Evolutionary conservation across 2,797 vertebrate species (phyloP), one percentile per base, ranked within the genome.

Genomic region (Chloroceryle amazona): DNA sequence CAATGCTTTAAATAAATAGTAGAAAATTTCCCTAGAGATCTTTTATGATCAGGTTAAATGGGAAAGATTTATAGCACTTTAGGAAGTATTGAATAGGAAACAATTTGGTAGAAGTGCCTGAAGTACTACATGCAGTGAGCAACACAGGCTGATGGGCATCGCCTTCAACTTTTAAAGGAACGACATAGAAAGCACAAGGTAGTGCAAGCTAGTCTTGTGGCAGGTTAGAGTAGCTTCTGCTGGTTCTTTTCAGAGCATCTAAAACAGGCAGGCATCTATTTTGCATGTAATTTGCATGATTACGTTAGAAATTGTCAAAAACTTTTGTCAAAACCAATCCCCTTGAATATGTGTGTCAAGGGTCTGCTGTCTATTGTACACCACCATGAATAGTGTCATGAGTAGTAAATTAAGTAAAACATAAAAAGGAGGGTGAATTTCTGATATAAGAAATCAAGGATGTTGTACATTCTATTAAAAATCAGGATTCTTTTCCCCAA

Each of bases 1-100:
- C 66, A 84, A 21, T 92, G 49, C 15, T 76, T 95, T 92, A 91
- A 95, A 82, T 93, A 97, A 90, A 79, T 37, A 91, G 55, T 26
- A 61, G 47, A 78, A 78, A 47, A 72, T 49, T 80, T 75, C 80
- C 60, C 55, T 39, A 26, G 63, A 44, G 74, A 52, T 57, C 41
- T 61, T 49, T 65, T 73, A 61, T 44, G 57, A 73, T 78, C n/a
- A 66, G 49, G n/a, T 58, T 76, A 79, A 94, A 61, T 58, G 31
- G 61, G 33, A 91, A 91, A 75, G 78, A 81, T 91, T 91, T 93
- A 51, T 81, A 67, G 37, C n/a, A 39, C 47, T 47, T 85, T 89
- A 58, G 47, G 88, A 78, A 55, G 25, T 47, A 68, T 31, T 75
- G 55, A 90, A 58, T 46, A 79, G 61, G 42, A 93, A 81, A 67